Conservation (phyloP, 1,140 invertebrate genomes). For the Hermatobates lingyangjiaoensis region DNA sequence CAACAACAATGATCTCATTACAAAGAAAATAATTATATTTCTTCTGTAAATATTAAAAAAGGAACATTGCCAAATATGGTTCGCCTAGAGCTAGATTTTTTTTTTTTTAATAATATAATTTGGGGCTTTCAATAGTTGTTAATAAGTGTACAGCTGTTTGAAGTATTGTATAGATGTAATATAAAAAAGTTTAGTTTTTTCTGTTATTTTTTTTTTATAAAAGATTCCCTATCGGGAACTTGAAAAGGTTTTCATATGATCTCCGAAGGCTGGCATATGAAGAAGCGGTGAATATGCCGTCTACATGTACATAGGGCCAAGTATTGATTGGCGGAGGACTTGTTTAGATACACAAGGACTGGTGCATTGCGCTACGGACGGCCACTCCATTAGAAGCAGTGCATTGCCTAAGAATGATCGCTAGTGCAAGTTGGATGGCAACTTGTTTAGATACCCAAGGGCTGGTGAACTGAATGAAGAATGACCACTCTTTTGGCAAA, state of each 20-base stretch:
- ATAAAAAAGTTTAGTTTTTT: slow-evolving; percentile 11
- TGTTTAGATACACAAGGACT: too few species aligned
- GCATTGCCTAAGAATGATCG: too few species aligned
- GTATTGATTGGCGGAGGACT: too few species aligned
- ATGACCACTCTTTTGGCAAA: too few species aligned
- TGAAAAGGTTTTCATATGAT: slow-evolving; percentile 17
- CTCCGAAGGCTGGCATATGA: slow-evolving; percentile 13
- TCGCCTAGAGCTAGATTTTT: neutral
- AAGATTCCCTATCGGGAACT: slow-evolving; percentile 13
- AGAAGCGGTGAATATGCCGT: too few species aligned
- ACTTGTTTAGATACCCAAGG: too few species aligned
- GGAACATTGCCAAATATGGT: neutral
- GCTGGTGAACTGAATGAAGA: too few species aligned
- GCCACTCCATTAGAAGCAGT: too few species aligned
- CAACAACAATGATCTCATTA: neutral
- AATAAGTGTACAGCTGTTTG: neutral
- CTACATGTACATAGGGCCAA: too few species aligned
- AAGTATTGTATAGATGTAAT: slow-evolving; percentile 12
- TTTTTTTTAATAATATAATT: neutral
- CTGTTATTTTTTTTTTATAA: slow-evolving; percentile 8
- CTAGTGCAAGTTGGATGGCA: too few species aligned
- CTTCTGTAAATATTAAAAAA: neutral
- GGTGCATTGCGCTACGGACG: too few species aligned
- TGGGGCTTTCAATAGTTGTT: neutral
- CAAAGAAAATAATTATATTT: neutral